Evolutionary conservation across 2,888 invertebrate genomes (phyloP).

Genomic region (Campopleginae sp.): DNA sequence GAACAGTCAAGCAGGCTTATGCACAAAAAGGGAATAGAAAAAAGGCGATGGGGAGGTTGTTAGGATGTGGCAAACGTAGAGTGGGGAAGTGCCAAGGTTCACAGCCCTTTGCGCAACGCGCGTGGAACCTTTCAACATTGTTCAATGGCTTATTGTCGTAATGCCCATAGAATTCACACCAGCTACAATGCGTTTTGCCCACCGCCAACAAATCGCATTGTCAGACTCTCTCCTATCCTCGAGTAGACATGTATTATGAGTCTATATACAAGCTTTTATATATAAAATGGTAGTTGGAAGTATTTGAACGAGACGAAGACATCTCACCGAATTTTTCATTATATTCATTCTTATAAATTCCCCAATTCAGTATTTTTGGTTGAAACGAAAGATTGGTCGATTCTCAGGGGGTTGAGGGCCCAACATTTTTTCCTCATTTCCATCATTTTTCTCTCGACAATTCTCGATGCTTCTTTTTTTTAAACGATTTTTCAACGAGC

Average conservation of each 20-base stretch:
- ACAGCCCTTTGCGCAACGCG: conserved; percentile 77
- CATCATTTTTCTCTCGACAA: conserved; percentile 22
- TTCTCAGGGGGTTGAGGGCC: neutral
- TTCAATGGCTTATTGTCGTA: conserved; percentile 81
- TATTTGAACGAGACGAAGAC: conserved; percentile 31
- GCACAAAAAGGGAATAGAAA: conserved; percentile 52
- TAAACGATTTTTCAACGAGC: conserved; percentile 19
- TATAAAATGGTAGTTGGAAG: neutral
- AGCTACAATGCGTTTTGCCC: conserved; percentile 73
- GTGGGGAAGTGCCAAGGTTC: conserved; percentile 33
- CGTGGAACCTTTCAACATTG: conserved; percentile 72
- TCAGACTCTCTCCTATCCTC: conserved; percentile 73
- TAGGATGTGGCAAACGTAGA: conserved; percentile 40
- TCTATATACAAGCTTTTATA: conserved; percentile 15
- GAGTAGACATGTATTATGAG: conserved; percentile 7
- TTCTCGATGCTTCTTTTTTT: conserved; percentile 25
- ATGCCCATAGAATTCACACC: conserved; percentile 79
- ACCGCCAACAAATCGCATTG: conserved; percentile 77
- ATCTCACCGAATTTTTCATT: conserved; percentile 22
- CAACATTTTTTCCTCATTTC: neutral
- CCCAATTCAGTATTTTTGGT: conserved; percentile 37
- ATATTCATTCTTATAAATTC: conserved; percentile 39
- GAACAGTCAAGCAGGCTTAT: conserved; percentile 81
- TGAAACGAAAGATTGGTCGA: conserved; percentile 30
- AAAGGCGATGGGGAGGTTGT: conserved; percentile 43